Base-by-base conservation (phyloP, 1,140 invertebrate genomes). In the Antheraea pernyi region DNA sequence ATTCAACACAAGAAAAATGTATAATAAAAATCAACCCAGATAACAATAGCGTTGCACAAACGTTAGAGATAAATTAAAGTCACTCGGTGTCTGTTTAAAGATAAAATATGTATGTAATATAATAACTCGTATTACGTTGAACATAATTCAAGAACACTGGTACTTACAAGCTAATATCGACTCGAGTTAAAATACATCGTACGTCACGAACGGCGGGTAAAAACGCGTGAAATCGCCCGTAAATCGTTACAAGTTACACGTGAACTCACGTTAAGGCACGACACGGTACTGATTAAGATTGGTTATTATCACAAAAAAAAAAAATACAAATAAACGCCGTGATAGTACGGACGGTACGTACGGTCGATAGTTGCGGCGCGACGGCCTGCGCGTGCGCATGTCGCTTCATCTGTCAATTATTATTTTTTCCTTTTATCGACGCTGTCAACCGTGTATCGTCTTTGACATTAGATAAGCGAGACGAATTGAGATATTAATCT, bases 321-420 rank as follows among this genome's bases (percentile, higher is more conserved):
- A 59, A 67, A 59, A 67, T 19, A 67, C 19, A 59, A 59, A 67
- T 59, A 67, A 59, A 67, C 65, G 13, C 59, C 37, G 30, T 46
- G 6, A 65, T 39, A n/a, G 16, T 42, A 65, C 4, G 5, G 37
- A 65, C 16, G n/a, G 19, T n/a, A 13, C 5, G 37, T 36, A 53
- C 13, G 48, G 13, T 10, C 65, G 53, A 67, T 59, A 67, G 65
- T 67, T 19, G 53, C 0, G n/a, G 8, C 8, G 10, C 13, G 48
- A 9, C 8, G 10, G 19, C 19, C n/a, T 30, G 6, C 65, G 65
- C 7, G 13, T 19, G 18, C 48, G 48, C 42, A 66, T 30, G 65
- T 22, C 59, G 58, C 16, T 7, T 7, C 16, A 11, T 7, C 58
- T 8, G 9, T 18, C 16, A 10, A 3, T 18, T 19, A 10, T 60